These are phyloP conservation scores for Cosmorhoe ocellata DNA, from an alignment of 2,888 invertebrate species.

Conservation along the genomic window DNA sequence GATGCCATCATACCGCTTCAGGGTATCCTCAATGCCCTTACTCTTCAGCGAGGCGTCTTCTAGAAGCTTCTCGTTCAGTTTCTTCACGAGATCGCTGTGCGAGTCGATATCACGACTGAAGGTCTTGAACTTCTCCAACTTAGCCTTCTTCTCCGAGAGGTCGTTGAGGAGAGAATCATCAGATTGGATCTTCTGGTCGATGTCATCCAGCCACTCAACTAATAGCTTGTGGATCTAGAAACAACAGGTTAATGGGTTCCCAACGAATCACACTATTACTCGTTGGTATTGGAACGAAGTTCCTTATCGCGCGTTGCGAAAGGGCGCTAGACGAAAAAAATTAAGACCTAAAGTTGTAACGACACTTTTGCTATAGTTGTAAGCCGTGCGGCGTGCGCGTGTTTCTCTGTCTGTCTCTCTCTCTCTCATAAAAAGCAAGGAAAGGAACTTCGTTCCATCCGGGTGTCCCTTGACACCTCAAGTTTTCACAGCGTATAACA, in stretches of 20 bases:
- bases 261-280: too few relatives aligned
- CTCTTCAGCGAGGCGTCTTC: constrained; percentile 86
- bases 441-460: too few relatives aligned
- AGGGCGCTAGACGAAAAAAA: too few relatives aligned
- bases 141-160: constrained; percentile 94
- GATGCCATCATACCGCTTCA: constrained; percentile 87
- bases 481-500: too few relatives aligned
- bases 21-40: constrained; percentile 86
- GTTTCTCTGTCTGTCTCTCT: too few relatives aligned
- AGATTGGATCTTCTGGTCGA: constrained; percentile 91
- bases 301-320: too few relatives aligned
- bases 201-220: constrained; percentile 93
- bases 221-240: constrained; percentile 86
- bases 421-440: too few relatives aligned
- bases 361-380: too few relatives aligned
- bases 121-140: constrained; percentile 92
- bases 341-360: too few relatives aligned
- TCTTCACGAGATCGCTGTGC: constrained; percentile 90
- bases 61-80: constrained; percentile 87
- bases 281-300: too few relatives aligned
- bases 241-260: neutral
- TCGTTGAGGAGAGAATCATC: constrained; percentile 90
- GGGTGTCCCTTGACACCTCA: too few relatives aligned
- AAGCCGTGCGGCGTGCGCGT: too few relatives aligned
- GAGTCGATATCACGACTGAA: constrained; percentile 91